phyloP scores from a whole-genome alignment of 2,888 invertebrate species.

The Leucoptera coffeella region DNA sequence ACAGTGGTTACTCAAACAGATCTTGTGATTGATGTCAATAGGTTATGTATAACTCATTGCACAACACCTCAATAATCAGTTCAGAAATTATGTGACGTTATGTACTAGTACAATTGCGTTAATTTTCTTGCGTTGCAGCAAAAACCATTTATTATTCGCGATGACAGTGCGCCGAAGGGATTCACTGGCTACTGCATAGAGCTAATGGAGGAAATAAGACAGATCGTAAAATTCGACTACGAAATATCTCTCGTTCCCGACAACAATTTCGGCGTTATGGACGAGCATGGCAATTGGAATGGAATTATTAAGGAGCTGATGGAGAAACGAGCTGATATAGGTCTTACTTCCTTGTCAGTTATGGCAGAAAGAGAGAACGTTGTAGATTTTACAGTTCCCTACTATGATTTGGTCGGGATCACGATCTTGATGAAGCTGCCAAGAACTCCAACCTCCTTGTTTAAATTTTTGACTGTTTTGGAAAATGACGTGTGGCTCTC shows the following conservation, averaged over 20 bases:
- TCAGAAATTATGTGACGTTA: too few species aligned
- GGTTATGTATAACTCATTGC: too few species aligned
- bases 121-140: too few species aligned
- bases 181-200: slow-evolving; percentile 92
- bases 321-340: slow-evolving; percentile 88
- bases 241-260: slow-evolving; percentile 78
- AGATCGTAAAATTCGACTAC: slow-evolving; percentile 83
- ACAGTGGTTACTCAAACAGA: too few species aligned
- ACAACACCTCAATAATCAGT: too few species aligned
- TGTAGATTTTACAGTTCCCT: slow-evolving; percentile 96
- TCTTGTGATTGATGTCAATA: too few species aligned
- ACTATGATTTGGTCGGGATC: slow-evolving; percentile 95
- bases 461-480: slow-evolving; percentile 93
- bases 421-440: slow-evolving; percentile 93
- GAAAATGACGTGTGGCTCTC: slow-evolving; percentile 97
- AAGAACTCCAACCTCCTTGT: slow-evolving; percentile 83
- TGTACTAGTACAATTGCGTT: too few species aligned
- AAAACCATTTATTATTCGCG: slow-evolving; percentile 76
- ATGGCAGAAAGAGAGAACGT: slow-evolving; percentile 97
- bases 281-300: slow-evolving; percentile 79
- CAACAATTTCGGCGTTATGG: slow-evolving; percentile 83
- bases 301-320: slow-evolving; percentile 76
- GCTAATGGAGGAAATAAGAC: slow-evolving; percentile 79
- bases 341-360: slow-evolving; percentile 87
- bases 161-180: slow-evolving; percentile 58